Base-by-base conservation (phyloP, 2,888 invertebrate species). In the Apantesis nais region DNA sequence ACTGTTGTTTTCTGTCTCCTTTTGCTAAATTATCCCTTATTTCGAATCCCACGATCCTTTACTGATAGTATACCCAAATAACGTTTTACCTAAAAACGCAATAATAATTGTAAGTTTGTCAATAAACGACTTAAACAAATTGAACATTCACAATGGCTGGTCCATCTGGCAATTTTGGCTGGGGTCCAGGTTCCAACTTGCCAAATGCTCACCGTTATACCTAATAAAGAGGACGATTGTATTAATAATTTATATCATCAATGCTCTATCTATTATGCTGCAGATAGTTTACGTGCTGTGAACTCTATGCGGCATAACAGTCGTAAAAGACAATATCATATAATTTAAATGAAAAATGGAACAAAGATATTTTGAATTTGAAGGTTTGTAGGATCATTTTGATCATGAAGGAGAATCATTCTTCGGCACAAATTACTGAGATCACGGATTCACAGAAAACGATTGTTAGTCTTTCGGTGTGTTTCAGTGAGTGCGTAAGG, bases 151-250 rank as follows among this genome's bases (percentile, higher is more conserved):
- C 70, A 74, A 76, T 75, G 71, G 31, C 37, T 66, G 69, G 66
- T 74, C 72, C 85, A 85, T 80, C 81, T 84, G 86, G 81, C 76
- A 68, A 68, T 65, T 64, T 74, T 86, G 86, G 86, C 82, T n/a
- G 12, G 11, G 2, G 52, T 82, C 86, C 86, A 78, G 76, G 44
- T n/a, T n/a, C 22, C 63, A 64, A 72, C 69, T 71, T 78, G 84
- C 86, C 85, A 85, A 85, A 79, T 73, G 70, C 37, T 60, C 66
- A 72, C 79, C 71, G 70, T 76, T 76, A 73, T 67, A 29, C 55
- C 55, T 55, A 74, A 74, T 79, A 65, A 65, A 65, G 52, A 8
- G 73, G 72, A 52, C 71, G 66, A 62, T 71, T 66, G 66, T 71
- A 68, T 72, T 73, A 75, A 70, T 81, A 73, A 70, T 77, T 80